Conservation (phyloP, 2,113 vertebrate genomes). For the Elanus axillaris region DNA sequence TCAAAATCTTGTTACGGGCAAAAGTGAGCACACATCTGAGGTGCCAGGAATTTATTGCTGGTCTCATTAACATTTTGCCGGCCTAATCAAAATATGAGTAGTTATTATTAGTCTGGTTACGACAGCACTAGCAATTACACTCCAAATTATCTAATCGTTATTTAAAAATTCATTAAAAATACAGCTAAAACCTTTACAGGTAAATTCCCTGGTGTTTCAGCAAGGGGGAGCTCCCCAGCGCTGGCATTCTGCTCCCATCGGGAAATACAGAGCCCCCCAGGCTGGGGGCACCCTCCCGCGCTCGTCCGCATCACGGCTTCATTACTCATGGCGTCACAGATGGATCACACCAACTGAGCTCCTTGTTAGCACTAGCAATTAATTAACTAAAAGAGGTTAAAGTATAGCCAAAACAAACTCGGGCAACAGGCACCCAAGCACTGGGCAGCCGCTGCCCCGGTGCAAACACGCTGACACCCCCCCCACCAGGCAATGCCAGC, state of each 20-base stretch:
- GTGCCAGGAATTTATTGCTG: not conserved
- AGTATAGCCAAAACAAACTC: not conserved
- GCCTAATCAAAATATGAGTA: not conserved
- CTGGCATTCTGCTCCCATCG: not conserved
- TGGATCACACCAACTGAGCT: not conserved
- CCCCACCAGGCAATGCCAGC: accelerated
- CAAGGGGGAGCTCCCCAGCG: not conserved
- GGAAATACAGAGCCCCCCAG: accelerated
- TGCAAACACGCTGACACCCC: accelerated
- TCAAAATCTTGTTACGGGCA: not conserved
- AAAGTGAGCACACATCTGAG: not conserved
- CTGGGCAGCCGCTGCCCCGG: accelerated
- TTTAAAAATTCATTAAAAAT: not conserved
- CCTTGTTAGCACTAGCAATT: not conserved
- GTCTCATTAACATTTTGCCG: not conserved
- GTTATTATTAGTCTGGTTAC: not conserved
- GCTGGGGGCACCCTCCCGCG: accelerated
- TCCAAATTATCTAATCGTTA: not conserved
- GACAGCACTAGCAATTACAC: not conserved
- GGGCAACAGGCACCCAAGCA: not conserved
- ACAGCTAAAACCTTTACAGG: not conserved
- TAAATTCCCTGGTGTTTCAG: not conserved
- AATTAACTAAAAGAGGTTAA: not conserved
- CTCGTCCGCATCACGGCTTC: accelerated
- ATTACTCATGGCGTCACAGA: accelerated